Base-by-base conservation (phyloP, 2,888 invertebrate genomes). In the Lasius platythorax region DNA sequence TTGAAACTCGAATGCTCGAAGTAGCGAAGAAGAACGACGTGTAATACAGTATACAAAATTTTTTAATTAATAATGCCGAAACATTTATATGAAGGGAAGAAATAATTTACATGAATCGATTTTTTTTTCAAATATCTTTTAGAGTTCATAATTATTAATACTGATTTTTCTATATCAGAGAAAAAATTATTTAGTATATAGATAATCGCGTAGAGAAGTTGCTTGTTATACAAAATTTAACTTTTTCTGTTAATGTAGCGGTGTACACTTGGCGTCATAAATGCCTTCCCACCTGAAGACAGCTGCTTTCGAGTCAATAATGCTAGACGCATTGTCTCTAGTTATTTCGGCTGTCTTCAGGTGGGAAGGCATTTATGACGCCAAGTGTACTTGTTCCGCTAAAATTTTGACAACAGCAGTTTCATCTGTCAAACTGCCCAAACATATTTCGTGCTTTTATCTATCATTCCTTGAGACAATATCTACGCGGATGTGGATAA, bases 1-100 rank as follows among this genome's bases (percentile, higher is more conserved):
- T 61, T 37, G 61, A 78, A 87, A 85, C 83, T 76, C 58, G 72
- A 87, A 84, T 64, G 72, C 72, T n/a, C 43, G 40, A 28, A 70
- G 46, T 28, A 63, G 11, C 40, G 9, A 40, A 64, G 30, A 37
- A 56, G n/a, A 63, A 15, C 9, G 1, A 40, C 18, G 15, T 15
- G 46, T 18, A 63, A 37, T 15, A 46, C 3, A 43, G 12, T 43
- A 23, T 23, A 46, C 15, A 63, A 50, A 63, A 64, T 50, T 64
- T 2, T 23, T 46, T 18, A 50, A 61, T 28, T 64, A 40, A 3
- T 50, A 37, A 64, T 64, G 0, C 2, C 12, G 43, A 6, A 15
- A 64, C 8, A 63, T 5, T 28, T 76, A 63, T 43, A 11, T 23
- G 28, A 40, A 28, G 23, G 23, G 0, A 37, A 30, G 1, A 43